Evolutionary conservation across 2,797 vertebrate species (phyloP), one percentile per base, ranked within the genome.

Genomic region (Otus scops): DNA sequence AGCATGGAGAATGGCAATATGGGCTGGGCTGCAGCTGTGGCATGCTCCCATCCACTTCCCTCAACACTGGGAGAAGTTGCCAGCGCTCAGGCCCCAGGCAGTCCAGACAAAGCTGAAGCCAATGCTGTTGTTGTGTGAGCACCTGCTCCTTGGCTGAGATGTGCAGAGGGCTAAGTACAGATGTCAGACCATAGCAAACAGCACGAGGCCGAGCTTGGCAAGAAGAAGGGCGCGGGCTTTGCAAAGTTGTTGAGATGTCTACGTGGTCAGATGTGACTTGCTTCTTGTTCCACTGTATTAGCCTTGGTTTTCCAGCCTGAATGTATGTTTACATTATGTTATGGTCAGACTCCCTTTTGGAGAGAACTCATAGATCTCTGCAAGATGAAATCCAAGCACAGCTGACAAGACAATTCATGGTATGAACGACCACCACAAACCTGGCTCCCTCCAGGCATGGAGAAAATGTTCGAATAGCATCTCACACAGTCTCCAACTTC

Each of bases 51-150:
- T 39, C 43, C 36, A 27, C 34, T 45, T 87, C 59, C 12, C 41
- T 50, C 2, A 0, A 21, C 13, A 20, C 0, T 6, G 61, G 23
- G 26, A 74, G 56, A 71, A 70, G 7, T 56, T 4, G 8, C 38
- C 69, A 63, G 56, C 54, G 34, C 50, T 57, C 30, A 6, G 8
- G 3, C 4, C 27, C 28, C 9, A 34, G 47, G 30, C 1, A 3
- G 50, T 48, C 59, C 67, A 82, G 69, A 24, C 43, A 89, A 78
- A 85, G 47, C 43, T 71, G 74, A 63, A 68, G 39, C 13, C 0
- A 1, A 30, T 24, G 16, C 7, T 1, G n/a, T 20, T 45, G 68
- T 48, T 64, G 16, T n/a, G 17, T 24, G 38, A 84, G n/a, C 39
- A 50, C 30, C 11, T 67, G 20, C 38, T 65, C 47, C n/a, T 86